A percentile compares a stretch with the other conserved stretches of the same genome.
Conservation (phyloP, 2,113 vertebrate genomes). For the Chamaetylas fuelleborni region DNA sequence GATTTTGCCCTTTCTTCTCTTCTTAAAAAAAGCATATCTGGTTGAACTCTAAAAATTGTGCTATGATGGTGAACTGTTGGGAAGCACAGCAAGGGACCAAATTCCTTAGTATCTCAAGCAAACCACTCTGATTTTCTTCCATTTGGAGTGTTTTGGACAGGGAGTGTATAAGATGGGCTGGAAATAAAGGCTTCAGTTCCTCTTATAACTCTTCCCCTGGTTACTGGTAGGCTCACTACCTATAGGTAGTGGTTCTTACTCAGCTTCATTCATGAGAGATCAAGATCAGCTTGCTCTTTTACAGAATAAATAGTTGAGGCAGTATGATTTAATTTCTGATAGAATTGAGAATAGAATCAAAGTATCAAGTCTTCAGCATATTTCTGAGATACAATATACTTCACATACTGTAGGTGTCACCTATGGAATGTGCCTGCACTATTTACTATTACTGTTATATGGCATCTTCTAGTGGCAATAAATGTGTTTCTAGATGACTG, state of each 20-base stretch:
- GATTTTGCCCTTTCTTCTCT: background rate
- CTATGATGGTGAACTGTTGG: background rate
- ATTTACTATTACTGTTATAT: background rate
- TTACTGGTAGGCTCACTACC: background rate
- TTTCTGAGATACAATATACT: background rate
- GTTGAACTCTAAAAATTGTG: background rate
- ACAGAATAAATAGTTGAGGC: background rate
- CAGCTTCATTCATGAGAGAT: background rate
- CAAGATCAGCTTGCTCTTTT: background rate
- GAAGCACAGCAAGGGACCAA: background rate
- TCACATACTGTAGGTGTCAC: background rate
- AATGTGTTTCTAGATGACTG: background rate
- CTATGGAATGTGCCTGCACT: background rate
- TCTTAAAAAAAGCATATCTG: background rate
- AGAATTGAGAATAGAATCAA: background rate
- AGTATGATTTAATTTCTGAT: background rate
- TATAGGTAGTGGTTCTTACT: background rate
- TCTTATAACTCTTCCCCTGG: background rate
- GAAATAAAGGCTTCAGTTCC: background rate
- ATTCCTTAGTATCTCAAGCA: background rate
- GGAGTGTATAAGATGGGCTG: fast-evolving
- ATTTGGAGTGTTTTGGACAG: background rate
- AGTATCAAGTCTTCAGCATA: background rate
- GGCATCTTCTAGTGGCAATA: background rate
- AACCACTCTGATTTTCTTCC: background rate